Percentiles rank a stretch among this genome's conserved stretches.
Evolutionary conservation across 2,113 vertebrate genomes (phyloP).

Genomic region (Tetrax tetrax): DNA sequence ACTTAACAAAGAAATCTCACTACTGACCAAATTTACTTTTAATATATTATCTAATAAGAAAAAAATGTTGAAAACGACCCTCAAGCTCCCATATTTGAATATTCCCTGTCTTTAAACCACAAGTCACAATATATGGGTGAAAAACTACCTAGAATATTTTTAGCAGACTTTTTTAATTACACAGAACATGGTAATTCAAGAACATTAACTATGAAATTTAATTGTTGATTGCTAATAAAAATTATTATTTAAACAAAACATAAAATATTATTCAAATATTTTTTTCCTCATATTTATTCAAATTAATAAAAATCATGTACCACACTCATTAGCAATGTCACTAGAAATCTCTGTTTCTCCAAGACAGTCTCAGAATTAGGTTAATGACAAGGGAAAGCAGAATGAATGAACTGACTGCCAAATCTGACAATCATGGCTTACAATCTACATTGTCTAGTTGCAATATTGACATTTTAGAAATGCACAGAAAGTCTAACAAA

Average conservation of each 20-base stretch:
- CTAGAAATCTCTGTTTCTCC: background rate
- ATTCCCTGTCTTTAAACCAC: background rate
- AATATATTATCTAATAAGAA: background rate
- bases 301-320: background rate
- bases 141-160: background rate
- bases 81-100: background rate
- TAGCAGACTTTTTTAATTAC: background rate
- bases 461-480: background rate
- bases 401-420: background rate
- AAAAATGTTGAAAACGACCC: background rate
- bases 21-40: background rate
- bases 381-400: background rate
- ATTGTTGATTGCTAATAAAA: background rate
- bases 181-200: background rate
- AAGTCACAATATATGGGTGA: background rate
- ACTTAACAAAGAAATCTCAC: background rate
- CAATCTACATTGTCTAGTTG: background rate
- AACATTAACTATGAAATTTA: background rate
- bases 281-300: background rate
- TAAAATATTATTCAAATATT: background rate
- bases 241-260: rapidly evolving
- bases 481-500: background rate
- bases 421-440: background rate
- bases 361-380: background rate
- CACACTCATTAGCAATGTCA: background rate